Evolutionary conservation across 2,888 invertebrate genomes (phyloP).

Genomic region (Dynastes tityus): DNA sequence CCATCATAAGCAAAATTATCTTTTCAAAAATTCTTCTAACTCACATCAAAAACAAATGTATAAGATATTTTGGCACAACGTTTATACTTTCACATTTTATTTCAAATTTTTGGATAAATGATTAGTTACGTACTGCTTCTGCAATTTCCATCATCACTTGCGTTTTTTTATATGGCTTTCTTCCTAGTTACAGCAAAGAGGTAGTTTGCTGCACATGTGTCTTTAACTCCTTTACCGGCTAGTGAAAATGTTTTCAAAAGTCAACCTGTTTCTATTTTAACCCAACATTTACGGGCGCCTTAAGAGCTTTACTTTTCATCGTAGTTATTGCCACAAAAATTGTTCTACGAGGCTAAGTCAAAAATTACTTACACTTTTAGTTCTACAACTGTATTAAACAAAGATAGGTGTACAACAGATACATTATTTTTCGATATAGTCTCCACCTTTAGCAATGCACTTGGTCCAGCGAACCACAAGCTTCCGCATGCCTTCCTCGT

Average conservation of each 20-base stretch:
- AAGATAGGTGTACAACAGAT: too few relatives aligned
- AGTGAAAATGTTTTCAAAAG: not conserved
- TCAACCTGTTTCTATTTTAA: not conserved
- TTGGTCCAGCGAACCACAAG: too few relatives aligned
- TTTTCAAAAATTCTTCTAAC: too few relatives aligned
- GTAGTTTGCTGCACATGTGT: not conserved
- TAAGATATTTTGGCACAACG: not conserved
- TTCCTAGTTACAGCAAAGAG: not conserved
- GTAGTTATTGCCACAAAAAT: not conserved
- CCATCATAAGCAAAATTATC: too few relatives aligned
- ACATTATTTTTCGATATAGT: too few relatives aligned
- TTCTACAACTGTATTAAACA: too few relatives aligned
- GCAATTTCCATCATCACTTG: not conserved
- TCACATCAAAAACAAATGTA: too few relatives aligned
- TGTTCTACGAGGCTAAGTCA: not conserved
- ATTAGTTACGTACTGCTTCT: not conserved
- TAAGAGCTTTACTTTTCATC: not conserved
- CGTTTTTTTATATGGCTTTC: not conserved
- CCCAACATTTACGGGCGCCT: not conserved
- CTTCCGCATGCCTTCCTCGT: too few relatives aligned
- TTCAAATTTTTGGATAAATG: not conserved
- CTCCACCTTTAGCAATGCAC: too few relatives aligned
- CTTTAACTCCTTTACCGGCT: not conserved
- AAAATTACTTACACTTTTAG: too few relatives aligned
- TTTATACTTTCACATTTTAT: not conserved